These are phyloP conservation scores for Hippocampus mohnikei DNA, from an alignment of 2,113 vertebrate species.

Conservation along the genomic window DNA sequence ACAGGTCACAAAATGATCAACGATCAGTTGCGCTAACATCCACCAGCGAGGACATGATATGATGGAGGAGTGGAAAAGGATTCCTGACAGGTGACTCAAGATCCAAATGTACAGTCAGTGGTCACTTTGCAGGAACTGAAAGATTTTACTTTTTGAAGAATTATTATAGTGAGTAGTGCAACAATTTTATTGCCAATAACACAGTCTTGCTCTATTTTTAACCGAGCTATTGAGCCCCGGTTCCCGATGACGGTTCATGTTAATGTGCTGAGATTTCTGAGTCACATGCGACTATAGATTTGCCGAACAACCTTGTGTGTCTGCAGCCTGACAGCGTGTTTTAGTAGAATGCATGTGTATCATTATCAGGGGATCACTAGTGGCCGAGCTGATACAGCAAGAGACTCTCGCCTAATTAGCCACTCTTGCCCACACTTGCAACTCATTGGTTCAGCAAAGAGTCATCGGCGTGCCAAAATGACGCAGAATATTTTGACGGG, in stretches of 20 bases:
- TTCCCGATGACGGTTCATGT: slow-evolving; percentile 62
- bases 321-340: slow-evolving; percentile 58
- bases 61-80: too few relatives aligned
- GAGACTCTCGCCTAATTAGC: slow-evolving; percentile 69
- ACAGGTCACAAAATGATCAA: too few relatives aligned
- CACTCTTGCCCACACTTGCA: slow-evolving; percentile 44
- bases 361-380: slow-evolving; percentile 51
- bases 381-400: slow-evolving; percentile 52
- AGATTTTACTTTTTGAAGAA: background rate
- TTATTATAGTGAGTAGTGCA: background rate
- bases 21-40: too few relatives aligned
- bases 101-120: background rate
- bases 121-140: background rate
- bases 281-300: slow-evolving; percentile 63
- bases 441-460: slow-evolving; percentile 35
- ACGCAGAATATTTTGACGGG: slow-evolving; percentile 38
- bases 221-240: slow-evolving; percentile 59
- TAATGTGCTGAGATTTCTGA: slow-evolving; percentile 69
- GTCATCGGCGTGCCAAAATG: slow-evolving; percentile 28
- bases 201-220: slow-evolving; percentile 63
- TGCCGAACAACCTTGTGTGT: slow-evolving; percentile 67
- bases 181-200: slow-evolving; percentile 33
- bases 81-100: too few relatives aligned
- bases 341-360: slow-evolving; percentile 54
- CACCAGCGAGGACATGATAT: too few relatives aligned